These are phyloP conservation scores for Polypedilum vanderplanki DNA, from an alignment of 1,140 invertebrate species.

Conservation along the genomic window DNA sequence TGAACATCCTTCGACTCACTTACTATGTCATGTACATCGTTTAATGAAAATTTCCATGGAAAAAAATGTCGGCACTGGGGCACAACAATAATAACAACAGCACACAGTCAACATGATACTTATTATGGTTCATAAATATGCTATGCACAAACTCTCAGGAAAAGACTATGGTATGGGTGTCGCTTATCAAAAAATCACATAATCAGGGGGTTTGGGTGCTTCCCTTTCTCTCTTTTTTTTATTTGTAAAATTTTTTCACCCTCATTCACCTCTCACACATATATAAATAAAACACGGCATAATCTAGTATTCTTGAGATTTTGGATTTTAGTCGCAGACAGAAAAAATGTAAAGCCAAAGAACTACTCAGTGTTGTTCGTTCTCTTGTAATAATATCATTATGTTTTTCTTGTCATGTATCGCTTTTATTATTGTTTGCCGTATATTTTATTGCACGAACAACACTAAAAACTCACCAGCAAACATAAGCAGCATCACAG, in stretches of 20 bases:
- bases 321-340: conserved; percentile 11
- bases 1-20: neutral
- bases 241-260: neutral
- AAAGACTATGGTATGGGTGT: neutral
- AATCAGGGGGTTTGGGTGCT: neutral
- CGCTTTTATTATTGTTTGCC: conserved; percentile 25
- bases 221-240: neutral
- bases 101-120: neutral
- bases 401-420: conserved; percentile 27
- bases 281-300: neutral
- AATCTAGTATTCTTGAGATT: neutral
- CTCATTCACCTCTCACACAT: neutral
- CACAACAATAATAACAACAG: neutral
- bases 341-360: neutral
- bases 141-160: neutral
- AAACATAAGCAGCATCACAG: neutral
- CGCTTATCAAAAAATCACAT: conserved; percentile 15
- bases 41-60: neutral
- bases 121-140: conserved; percentile 25
- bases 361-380: neutral
- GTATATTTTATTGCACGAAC: conserved; percentile 26
- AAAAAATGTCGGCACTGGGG: neutral
- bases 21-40: neutral
- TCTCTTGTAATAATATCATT: conserved; percentile 26
- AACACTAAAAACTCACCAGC: neutral